These are phyloP conservation scores for Chrysina gloriosa DNA, from an alignment of 2,888 invertebrate genomes.

Conservation along the genomic window DNA sequence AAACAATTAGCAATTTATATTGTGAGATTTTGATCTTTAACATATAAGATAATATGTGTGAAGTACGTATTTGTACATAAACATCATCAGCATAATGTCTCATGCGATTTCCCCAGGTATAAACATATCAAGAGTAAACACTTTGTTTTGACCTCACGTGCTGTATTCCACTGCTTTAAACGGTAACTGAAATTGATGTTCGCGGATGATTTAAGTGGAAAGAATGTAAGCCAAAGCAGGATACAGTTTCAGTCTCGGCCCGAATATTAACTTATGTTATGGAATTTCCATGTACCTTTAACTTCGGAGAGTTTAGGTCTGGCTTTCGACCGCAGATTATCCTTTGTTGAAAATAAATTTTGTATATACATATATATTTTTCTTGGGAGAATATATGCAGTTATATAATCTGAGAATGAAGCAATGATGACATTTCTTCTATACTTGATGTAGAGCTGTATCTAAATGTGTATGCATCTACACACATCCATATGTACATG, in stretches of 20 bases:
- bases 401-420: background rate
- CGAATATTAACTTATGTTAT: conserved; percentile 18
- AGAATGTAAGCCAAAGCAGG: conserved; percentile 25
- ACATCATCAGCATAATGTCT: conserved; percentile 25
- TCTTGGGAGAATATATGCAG: background rate
- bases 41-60: too few relatives aligned
- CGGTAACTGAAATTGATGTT: background rate
- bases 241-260: conserved; percentile 17
- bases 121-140: conserved; percentile 24
- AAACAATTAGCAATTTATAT: too few relatives aligned
- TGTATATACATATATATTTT: too few relatives aligned
- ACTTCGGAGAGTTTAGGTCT: background rate
- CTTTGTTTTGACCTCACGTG: conserved; percentile 10
- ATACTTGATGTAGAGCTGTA: too few relatives aligned
- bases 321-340: background rate
- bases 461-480: too few relatives aligned
- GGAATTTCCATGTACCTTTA: conserved; percentile 25
- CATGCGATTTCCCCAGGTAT: conserved; percentile 25
- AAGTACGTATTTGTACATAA: background rate
- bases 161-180: background rate
- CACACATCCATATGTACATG: too few relatives aligned
- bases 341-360: too few relatives aligned
- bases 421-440: too few relatives aligned
- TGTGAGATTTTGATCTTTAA: background rate
- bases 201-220: conserved; percentile 29